Evolutionary conservation across 2,888 invertebrate species (phyloP).

Genomic region (Nephrotoma guestfalica): DNA sequence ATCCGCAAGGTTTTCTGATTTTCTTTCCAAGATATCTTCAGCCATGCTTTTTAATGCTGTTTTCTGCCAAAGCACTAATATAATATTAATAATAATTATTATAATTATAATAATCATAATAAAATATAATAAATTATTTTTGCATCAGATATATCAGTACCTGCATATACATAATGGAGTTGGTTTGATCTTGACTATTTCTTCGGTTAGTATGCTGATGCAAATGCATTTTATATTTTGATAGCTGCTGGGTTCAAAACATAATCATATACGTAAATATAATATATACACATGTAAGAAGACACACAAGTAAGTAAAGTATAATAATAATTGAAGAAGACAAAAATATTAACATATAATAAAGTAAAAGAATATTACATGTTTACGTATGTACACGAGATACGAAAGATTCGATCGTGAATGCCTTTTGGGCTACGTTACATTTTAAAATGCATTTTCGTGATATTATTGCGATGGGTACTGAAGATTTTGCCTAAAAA

Average conservation of each 20-base stretch:
- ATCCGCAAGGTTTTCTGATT: background rate
- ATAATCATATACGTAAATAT: background rate
- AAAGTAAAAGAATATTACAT: background rate
- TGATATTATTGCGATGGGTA: background rate
- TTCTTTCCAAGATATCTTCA: background rate
- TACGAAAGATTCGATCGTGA: background rate
- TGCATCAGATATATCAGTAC: background rate
- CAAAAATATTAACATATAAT: background rate
- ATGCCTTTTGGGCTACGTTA: background rate
- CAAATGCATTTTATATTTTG: background rate
- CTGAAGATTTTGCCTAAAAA: too few species aligned
- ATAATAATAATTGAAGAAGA: background rate
- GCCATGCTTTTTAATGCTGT: background rate
- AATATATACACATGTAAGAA: background rate
- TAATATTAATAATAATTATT: background rate
- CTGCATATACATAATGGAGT: background rate
- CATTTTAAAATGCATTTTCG: background rate
- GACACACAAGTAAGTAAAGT: background rate
- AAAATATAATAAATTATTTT: background rate
- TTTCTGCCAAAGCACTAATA: background rate
- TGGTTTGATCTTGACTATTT: background rate
- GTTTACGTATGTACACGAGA: background rate
- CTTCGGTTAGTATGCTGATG: background rate
- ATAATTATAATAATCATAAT: background rate
- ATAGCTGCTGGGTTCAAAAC: background rate